Base-by-base conservation (phyloP, 2,888 invertebrate species). In the Elmis aenea region DNA sequence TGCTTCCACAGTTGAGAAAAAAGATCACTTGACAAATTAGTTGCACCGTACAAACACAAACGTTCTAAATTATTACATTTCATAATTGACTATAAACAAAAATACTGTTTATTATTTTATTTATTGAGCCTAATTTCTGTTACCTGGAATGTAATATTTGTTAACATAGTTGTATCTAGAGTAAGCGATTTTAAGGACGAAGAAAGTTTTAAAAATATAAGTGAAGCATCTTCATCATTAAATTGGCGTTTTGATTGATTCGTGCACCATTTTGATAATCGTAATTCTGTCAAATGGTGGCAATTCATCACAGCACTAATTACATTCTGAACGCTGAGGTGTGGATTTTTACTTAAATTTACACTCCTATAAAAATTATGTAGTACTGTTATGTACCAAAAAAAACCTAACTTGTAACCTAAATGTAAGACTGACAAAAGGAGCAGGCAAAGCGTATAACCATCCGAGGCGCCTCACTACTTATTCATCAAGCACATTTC, bases 251-350 rank as follows among this genome's bases (percentile, higher is more conserved):
- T 31, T 9, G 42, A 40, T 8, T 38, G 39, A 15, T 30, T 10
- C 8, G 48, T 47, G 18, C 39, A 26, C 11, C 51, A 46, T 5
- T 47, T 31, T 2, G 54, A 50, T 22, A 58, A 33, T 21, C 50
- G 41, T 13, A 58, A 30, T 33, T 58, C 57, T 33, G 52, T 49
- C 10, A 58, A 35, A 14, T 50, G 26, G 18, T 33, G 41, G 23
- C 52, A 52, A 26, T 58, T 58, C 15, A 58, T 26, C 12, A 53
- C 43, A 12, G 50, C 41, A 16, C 51, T 50, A 27, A 56, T 28
- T 13, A 58, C 42, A 20, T 51, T 48, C 26, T 48, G 36, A 20
- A 47, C 39, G 6, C 27, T 45, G 23, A 56, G 22, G 23, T 40
- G 33, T 8, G 26, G 32, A 32, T 51, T 53, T 21, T 48, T 45